Conservation (phyloP, 2,113 vertebrate species). For the Sprattus sprattus region DNA sequence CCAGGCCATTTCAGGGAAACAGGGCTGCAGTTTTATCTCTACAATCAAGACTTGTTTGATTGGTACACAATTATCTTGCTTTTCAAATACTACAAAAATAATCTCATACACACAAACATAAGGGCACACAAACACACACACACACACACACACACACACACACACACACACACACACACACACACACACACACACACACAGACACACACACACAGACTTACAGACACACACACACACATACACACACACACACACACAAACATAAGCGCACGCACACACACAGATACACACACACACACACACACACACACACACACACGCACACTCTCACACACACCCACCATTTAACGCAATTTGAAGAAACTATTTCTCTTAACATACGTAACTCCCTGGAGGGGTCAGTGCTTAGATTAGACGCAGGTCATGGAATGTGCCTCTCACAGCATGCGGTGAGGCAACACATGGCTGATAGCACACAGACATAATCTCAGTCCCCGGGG, state of each 20-base stretch:
- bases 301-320: background rate
- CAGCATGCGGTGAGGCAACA: background rate
- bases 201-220: background rate
- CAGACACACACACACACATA: background rate
- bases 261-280: too few relatives aligned
- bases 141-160: background rate
- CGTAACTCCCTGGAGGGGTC: background rate
- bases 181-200: background rate
- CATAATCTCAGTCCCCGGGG: background rate
- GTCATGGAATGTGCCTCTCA: background rate
- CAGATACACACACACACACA: background rate
- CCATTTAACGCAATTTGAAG: too few relatives aligned
- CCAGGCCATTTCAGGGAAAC: background rate
- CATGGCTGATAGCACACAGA: too few relatives aligned
- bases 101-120: background rate
- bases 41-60: background rate
- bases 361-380: too few relatives aligned
- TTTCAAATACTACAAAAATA: background rate
- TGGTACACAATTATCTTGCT: background rate
- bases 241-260: background rate
- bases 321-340: background rate
- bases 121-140: background rate
- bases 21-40: background rate
- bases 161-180: too few relatives aligned
- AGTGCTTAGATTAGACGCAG: background rate